Conservation (phyloP, 2,113 vertebrate species). For the Pyxicephalus adspersus region DNA sequence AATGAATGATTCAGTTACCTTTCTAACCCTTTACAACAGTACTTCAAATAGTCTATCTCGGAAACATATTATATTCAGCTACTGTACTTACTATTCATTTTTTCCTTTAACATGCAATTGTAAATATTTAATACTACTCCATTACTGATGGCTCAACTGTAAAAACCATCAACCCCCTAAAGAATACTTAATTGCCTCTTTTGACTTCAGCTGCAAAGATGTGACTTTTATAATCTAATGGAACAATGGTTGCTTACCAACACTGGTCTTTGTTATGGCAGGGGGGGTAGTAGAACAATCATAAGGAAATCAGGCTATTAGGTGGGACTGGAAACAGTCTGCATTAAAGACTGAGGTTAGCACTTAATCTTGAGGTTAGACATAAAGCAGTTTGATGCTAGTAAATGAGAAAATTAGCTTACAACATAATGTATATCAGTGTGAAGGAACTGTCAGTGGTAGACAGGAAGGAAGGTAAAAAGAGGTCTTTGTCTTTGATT, state of each 20-base stretch:
- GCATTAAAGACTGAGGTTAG: slow-evolving; percentile 32
- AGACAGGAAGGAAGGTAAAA: neutral
- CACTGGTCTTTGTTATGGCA: neutral
- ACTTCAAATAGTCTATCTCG: neutral
- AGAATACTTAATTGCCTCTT: slow-evolving; percentile 36
- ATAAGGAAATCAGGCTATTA: slow-evolving; percentile 21
- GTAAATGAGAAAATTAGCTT: slow-evolving; percentile 16
- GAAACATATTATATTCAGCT: neutral
- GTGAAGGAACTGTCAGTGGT: neutral
- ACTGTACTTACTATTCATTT: slow-evolving; percentile 23
- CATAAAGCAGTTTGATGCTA: slow-evolving; percentile 15
- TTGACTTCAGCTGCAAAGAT: slow-evolving; percentile 2
- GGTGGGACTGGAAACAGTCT: slow-evolving; percentile 29
- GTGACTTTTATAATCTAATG: neutral
- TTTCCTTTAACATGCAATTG: slow-evolving; percentile 35
- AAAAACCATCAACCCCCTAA: slow-evolving; percentile 21
- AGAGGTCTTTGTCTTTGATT: neutral
- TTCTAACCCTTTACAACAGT: neutral
- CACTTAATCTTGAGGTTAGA: slow-evolving; percentile 36
- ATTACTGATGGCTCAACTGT: slow-evolving; percentile 31
- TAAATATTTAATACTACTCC: slow-evolving; percentile 46
- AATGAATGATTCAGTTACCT: slow-evolving; percentile 30
- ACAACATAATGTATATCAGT: neutral
- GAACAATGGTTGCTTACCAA: slow-evolving; percentile 32
- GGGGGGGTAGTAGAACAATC: neutral